Conservation (phyloP, 2,797 vertebrate species). For the Scyliorhinus canicula region DNA sequence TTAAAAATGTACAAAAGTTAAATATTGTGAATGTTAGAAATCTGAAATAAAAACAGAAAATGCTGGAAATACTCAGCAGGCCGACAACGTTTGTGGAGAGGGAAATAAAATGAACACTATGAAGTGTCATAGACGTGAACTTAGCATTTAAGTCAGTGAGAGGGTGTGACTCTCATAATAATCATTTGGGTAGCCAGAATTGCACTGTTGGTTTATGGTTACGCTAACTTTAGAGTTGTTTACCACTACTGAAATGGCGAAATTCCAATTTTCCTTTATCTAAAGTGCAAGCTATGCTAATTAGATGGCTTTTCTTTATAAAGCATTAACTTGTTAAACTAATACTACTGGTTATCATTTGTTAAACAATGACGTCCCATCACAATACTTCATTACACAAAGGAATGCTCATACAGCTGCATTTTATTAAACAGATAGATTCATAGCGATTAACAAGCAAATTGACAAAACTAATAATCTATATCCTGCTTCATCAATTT, state of each 20-base stretch:
- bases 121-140: no score
- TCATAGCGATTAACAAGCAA: not conserved
- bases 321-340: not conserved
- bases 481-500: not conserved
- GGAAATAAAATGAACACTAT: not conserved
- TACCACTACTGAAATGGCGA: not conserved
- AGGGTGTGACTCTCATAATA: slow-evolving; percentile 6
- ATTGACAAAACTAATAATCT: not conserved
- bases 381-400: not conserved
- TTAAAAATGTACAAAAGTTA: not conserved
- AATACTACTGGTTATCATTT: not conserved
- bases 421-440: not conserved
- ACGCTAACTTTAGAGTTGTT: slow-evolving; percentile 17
- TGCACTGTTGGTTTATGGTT: not conserved
- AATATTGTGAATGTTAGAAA: not conserved
- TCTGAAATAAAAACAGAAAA: not conserved
- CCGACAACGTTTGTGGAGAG: not conserved
- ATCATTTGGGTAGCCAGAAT: slow-evolving; percentile 13
- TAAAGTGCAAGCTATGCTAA: not conserved
- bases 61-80: not conserved
- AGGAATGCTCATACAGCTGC: not conserved
- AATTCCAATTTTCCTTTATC: not conserved
- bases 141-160: not conserved
- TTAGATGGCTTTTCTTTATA: not conserved
- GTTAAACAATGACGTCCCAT: not conserved